Conservation (phyloP, 2,888 invertebrate genomes). For the Drosophila multiciliata region DNA sequence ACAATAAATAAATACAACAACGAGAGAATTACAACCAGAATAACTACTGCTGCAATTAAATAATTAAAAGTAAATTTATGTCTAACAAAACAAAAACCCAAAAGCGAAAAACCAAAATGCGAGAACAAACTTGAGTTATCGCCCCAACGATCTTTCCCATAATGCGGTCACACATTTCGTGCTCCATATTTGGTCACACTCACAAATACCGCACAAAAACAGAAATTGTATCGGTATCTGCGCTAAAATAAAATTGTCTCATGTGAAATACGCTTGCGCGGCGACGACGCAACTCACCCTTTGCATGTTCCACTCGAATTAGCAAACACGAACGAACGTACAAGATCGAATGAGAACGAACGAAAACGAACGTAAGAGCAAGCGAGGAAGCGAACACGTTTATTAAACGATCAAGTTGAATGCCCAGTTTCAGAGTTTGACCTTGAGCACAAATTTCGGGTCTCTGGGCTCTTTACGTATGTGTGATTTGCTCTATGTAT, state of each 20-base stretch:
- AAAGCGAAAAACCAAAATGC: background rate
- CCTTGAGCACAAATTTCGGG: constrained; percentile 82
- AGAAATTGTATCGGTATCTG: constrained; percentile 32
- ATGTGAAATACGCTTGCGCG: constrained; percentile 65
- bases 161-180: constrained; percentile 43
- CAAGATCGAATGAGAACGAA: constrained; percentile 42
- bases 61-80: constrained; percentile 51
- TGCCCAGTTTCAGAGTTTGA: constrained; percentile 82
- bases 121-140: constrained; percentile 42
- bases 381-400: constrained; percentile 67
- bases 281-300: constrained; percentile 54
- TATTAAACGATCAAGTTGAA: constrained; percentile 83
- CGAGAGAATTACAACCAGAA: background rate
- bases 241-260: constrained; percentile 40
- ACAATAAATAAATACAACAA: constrained; percentile 8
- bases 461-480: constrained; percentile 53
- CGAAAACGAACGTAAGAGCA: constrained; percentile 52
- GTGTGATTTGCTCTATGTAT: constrained; percentile 12
- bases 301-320: constrained; percentile 47
- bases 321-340: constrained; percentile 44
- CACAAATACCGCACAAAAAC: constrained; percentile 10
- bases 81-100: background rate
- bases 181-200: constrained; percentile 54
- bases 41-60: constrained; percentile 29
- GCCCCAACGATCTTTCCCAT: constrained; percentile 46